Evolutionary conservation across 2,797 vertebrate species (phyloP).

Genomic region (Enteromius afrohamiltoni): DNA sequence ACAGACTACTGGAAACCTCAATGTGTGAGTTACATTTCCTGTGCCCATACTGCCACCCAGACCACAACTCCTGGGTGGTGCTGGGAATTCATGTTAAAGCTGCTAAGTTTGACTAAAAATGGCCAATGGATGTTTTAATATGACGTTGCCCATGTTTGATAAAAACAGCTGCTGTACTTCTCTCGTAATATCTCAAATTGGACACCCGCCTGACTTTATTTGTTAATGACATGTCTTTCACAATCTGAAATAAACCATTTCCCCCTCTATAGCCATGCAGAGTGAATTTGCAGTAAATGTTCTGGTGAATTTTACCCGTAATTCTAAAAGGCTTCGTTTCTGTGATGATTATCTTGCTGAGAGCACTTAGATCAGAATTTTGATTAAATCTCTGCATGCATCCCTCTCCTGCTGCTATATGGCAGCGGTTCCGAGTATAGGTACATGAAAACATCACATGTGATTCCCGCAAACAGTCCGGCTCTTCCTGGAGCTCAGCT

Average conservation of each 20-base stretch:
- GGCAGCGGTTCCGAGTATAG: not conserved
- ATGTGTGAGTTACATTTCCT: slow-evolving; percentile 61
- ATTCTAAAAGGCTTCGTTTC: slow-evolving; percentile 20
- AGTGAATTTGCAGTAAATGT: slow-evolving; percentile 29
- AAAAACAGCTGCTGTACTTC: slow-evolving; percentile 55
- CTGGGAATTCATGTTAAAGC: slow-evolving; percentile 56
- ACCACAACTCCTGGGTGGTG: slow-evolving; percentile 68
- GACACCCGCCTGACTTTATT: slow-evolving; percentile 49
- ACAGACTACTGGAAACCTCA: slow-evolving; percentile 58
- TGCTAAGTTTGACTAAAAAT: slow-evolving; percentile 61
- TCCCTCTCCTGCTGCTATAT: slow-evolving; percentile 22
- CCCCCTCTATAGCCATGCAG: slow-evolving; percentile 19
- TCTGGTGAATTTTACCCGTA: slow-evolving; percentile 15
- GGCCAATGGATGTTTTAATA: slow-evolving; percentile 52
- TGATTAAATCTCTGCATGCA: slow-evolving; percentile 17
- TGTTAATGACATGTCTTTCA: slow-evolving; percentile 31
- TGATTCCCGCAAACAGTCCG: slow-evolving; percentile 14
- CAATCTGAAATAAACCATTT: slow-evolving; percentile 39
- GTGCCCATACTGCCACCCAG: slow-evolving; percentile 52
- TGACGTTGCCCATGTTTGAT: slow-evolving; percentile 62
- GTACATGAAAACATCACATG: slow-evolving; percentile 30
- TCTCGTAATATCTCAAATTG: slow-evolving; percentile 54
- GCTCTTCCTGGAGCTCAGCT: slow-evolving; percentile 25
- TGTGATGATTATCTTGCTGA: slow-evolving; percentile 16
- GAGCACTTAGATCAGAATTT: slow-evolving; percentile 12